Evolutionary conservation across 2,888 invertebrate species (phyloP), one percentile per base, ranked within the genome.

Genomic region (Macaria liturata): DNA sequence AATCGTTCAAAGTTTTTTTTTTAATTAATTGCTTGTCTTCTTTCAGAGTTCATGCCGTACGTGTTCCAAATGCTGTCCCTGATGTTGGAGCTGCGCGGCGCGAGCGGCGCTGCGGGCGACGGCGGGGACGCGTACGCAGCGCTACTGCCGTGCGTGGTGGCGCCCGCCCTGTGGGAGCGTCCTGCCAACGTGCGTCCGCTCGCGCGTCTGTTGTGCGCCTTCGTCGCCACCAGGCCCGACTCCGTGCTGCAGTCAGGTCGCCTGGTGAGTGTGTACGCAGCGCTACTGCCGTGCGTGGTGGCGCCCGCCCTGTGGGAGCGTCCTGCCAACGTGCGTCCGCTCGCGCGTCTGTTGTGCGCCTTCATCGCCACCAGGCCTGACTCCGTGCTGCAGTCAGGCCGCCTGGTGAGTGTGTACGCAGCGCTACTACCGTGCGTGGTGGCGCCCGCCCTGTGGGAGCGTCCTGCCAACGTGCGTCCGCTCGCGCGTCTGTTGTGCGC

Each of bases 1-100:
- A 6, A 2, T 37, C 7, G 34, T 37, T 6, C 34, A 37, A 34
- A 34, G 34, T 37, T 1, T 20, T 20, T 20, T 20, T 20, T 20
- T 20, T 20, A 20, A 20, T 20, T 20, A 20, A 1, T 20, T 20
- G 1, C 3, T 37, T 37, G 1, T 9, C 4, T 42, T 5, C 4
- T 9, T 9, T 5, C 93, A 95, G 99, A 99, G 84, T 99, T 99
- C 91, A 97, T 99, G 88, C 99, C 99, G 0, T 99, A 99, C 87
- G 98, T 98, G 48, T 99, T 99, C 84, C 99, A 99, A 96, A 95
- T 99, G 88, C 91, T 99, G 44, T 97, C 98, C 0, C 91, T 99
- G 30, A 90, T 99, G 57, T 93, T 99, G 88, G 98, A 98, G 84
- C 87, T 96, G 60, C 94, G 95, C 50, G 88, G 90, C 2, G 46